Evolutionary conservation across 1,140 invertebrate species (phyloP).

Genomic region (Neodiprion lecontei): DNA sequence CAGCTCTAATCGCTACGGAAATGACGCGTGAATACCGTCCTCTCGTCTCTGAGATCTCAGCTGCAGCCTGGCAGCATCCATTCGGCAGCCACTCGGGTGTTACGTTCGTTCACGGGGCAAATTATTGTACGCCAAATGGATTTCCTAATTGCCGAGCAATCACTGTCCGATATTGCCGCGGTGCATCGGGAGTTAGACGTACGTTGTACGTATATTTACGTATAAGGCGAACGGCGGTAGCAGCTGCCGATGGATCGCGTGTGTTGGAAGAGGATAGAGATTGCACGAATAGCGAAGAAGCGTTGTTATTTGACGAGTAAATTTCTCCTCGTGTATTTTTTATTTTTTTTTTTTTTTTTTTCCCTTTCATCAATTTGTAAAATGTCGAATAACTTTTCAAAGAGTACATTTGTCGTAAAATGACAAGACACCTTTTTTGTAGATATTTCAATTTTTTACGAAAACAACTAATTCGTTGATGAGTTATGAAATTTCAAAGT

Average conservation of each 20-base stretch:
- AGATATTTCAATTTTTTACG: too few relatives aligned
- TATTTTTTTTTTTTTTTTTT: too few relatives aligned
- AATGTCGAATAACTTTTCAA: too few relatives aligned
- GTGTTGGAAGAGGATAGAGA: neutral
- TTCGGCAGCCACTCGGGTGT: slow-evolving; percentile 13
- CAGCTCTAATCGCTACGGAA: neutral
- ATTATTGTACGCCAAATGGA: slow-evolving; percentile 57
- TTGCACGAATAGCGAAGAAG: neutral
- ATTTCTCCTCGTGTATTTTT: too few relatives aligned
- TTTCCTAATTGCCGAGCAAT: slow-evolving; percentile 56
- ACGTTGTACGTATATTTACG: neutral
- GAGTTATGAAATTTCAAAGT: too few relatives aligned
- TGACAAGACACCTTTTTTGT: too few relatives aligned
- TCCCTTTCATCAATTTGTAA: too few relatives aligned
- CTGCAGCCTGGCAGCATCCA: slow-evolving; percentile 9
- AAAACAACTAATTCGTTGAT: too few relatives aligned
- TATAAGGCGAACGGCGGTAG: too few relatives aligned
- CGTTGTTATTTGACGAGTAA: too few relatives aligned
- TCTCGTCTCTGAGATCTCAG: neutral
- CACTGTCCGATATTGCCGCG: neutral
- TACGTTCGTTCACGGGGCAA: slow-evolving; percentile 43
- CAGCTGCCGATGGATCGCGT: neutral
- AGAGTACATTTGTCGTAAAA: too few relatives aligned
- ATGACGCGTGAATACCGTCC: neutral
- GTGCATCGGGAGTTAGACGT: too few relatives aligned